Percentiles rank a stretch among this genome's conserved stretches.
phyloP scores from a whole-genome alignment of 2,797 vertebrate species.

The Adrianichthys oophorus region DNA sequence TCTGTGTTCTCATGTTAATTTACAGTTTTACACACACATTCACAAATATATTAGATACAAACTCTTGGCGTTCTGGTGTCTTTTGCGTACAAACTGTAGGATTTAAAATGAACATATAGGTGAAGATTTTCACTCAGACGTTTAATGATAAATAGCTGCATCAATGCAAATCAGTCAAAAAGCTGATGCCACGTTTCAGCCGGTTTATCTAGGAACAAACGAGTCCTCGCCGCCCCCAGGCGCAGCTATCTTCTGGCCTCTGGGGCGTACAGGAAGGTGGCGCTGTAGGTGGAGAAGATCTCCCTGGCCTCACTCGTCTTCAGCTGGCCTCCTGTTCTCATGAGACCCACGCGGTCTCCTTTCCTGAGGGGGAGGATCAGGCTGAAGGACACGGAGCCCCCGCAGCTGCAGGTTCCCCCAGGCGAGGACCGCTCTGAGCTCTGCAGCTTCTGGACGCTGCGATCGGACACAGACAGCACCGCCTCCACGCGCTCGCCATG shows the following conservation, averaged over 20 bases:
- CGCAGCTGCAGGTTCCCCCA: slow-evolving; percentile 74
- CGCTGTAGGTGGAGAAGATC: slow-evolving; percentile 92
- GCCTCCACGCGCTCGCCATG: slow-evolving; percentile 84
- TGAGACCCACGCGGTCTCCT: slow-evolving; percentile 86
- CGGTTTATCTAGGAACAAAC: slow-evolving; percentile 29
- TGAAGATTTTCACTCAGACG: slow-evolving; percentile 28
- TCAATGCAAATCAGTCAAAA: slow-evolving; percentile 36
- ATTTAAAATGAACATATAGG: slow-evolving; percentile 28
- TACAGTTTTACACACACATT: slow-evolving; percentile 58
- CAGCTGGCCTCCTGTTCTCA: slow-evolving; percentile 87
- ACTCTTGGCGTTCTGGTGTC: slow-evolving; percentile 48
- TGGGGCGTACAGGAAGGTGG: slow-evolving; percentile 87
- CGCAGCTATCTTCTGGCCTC: slow-evolving; percentile 80
- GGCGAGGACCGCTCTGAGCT: slow-evolving; percentile 67
- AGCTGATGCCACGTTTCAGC: slow-evolving; percentile 33
- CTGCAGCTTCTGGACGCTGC: slow-evolving; percentile 88
- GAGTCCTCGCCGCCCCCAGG: slow-evolving; percentile 23
- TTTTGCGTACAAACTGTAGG: slow-evolving; percentile 34
- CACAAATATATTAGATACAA: slow-evolving; percentile 70
- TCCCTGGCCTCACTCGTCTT: slow-evolving; percentile 88
- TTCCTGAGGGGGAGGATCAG: slow-evolving; percentile 87
- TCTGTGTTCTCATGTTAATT: slow-evolving; percentile 45
- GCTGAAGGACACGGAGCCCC: slow-evolving; percentile 88
- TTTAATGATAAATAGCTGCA: slow-evolving; percentile 19
- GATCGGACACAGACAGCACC: slow-evolving; percentile 88